Conservation (phyloP, 2,113 vertebrate species). For the Tauraco erythrolophus region DNA sequence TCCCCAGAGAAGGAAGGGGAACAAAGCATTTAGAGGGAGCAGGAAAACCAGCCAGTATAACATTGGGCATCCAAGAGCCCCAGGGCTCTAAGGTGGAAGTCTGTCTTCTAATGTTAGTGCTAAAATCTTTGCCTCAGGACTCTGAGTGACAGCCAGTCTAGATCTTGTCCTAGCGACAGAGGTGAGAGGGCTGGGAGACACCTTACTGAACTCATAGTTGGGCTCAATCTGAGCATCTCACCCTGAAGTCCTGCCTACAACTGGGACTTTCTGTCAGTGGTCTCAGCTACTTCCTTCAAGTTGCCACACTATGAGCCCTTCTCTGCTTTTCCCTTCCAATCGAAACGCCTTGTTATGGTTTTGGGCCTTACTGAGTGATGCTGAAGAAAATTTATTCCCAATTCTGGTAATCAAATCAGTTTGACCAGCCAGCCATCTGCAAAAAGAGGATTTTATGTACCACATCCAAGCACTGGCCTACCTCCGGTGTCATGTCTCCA, state of each 20-base stretch:
- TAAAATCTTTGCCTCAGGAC: not conserved
- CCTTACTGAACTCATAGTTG: not conserved
- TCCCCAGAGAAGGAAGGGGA: not conserved
- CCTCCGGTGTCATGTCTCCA: conserved; percentile 44
- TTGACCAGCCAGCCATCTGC: no score
- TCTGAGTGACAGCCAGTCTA: not conserved
- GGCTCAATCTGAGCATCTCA: not conserved
- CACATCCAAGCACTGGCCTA: conserved; percentile 13
- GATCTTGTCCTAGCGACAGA: not conserved
- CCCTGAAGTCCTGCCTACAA: not conserved
- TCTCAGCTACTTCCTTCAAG: no score
- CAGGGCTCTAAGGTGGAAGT: not conserved
- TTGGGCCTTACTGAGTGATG: no score
- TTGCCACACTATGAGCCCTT: no score
- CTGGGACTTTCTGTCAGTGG: not conserved
- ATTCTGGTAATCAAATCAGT: no score
- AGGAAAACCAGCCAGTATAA: not conserved
- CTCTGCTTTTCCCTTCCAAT: no score
- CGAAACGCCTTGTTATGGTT: no score
- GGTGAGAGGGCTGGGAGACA: not conserved
- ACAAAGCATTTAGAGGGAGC: not conserved
- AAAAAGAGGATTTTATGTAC: not conserved
- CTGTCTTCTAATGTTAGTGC: not conserved
- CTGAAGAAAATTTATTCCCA: no score
- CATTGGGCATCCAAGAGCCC: not conserved